These are phyloP conservation scores for Acomys russatus DNA, from an alignment of 2,797 vertebrate genomes.

Conservation along the genomic window DNA sequence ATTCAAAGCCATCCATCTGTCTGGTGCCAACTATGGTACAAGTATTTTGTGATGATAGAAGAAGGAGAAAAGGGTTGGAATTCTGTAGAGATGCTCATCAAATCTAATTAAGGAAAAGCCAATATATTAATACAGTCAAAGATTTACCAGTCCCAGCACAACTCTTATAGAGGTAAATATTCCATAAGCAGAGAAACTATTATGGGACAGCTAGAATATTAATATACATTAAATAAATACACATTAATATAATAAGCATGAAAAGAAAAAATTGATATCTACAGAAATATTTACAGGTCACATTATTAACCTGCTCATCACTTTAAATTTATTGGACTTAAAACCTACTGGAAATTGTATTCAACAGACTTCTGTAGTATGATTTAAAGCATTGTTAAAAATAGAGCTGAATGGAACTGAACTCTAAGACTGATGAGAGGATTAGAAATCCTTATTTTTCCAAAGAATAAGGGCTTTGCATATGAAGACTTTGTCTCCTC, in stretches of 20 bases:
- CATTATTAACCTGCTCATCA: conserved; percentile 39
- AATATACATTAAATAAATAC: background rate
- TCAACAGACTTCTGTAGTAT: conserved; percentile 46
- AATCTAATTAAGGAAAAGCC: conserved; percentile 16
- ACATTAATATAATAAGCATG: background rate
- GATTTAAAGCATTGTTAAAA: conserved; percentile 55
- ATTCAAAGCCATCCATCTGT: background rate
- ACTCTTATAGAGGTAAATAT: conserved; percentile 29
- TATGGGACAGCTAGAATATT: background rate
- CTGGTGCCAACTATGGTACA: background rate
- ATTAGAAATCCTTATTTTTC: conserved; percentile 53
- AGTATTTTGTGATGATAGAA: conserved; percentile 20
- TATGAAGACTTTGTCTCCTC: conserved; percentile 13
- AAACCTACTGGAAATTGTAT: conserved; percentile 31
- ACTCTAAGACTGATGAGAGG: background rate
- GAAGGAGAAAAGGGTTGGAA: background rate
- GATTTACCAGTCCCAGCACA: background rate
- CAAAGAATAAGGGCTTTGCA: conserved; percentile 6
- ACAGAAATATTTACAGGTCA: background rate
- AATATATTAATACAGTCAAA: background rate
- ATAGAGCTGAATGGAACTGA: conserved; percentile 39
- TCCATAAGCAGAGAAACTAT: conserved; percentile 27
- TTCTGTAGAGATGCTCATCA: conserved; percentile 16
- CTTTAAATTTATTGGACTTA: conserved; percentile 24
- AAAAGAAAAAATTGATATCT: conserved; percentile 25